phyloP scores from a whole-genome alignment of 1,140 invertebrate genomes.

The Phthorimaea operculella region DNA sequence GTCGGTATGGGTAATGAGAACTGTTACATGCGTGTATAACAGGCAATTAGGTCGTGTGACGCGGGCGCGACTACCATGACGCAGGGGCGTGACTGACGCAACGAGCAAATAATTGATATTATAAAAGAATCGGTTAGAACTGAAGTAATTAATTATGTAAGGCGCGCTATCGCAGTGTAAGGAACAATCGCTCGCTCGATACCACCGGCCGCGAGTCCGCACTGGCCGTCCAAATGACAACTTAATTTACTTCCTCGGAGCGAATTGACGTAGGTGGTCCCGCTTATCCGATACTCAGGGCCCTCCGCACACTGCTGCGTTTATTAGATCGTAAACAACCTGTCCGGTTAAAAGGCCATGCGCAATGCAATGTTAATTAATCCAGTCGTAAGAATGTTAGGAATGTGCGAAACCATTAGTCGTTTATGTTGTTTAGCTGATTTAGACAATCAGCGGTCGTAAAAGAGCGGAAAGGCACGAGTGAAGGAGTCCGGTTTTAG shows the following conservation, averaged over 20 bases:
- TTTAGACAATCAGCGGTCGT: no score
- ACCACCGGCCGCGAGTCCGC: background rate
- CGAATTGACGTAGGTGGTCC: background rate
- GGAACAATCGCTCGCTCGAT: background rate
- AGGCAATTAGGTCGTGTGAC: slow-evolving; percentile 27
- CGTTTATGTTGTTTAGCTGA: no score
- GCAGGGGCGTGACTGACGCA: slow-evolving; percentile 15
- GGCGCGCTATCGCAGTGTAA: background rate
- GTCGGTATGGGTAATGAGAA: background rate
- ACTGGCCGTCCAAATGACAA: background rate
- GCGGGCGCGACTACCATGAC: slow-evolving; percentile 19
- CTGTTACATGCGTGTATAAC: slow-evolving; percentile 10
- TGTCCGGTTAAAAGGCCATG: no score
- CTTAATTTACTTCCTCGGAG: background rate
- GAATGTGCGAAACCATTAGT: no score
- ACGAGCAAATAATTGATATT: slow-evolving; percentile 14
- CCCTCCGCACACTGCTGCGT: no score
- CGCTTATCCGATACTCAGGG: background rate
- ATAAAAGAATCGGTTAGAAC: background rate
- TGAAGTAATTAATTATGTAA: slow-evolving; percentile 5
- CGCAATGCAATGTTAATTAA: no score
- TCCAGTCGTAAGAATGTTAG: no score
- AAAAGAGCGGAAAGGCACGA: background rate
- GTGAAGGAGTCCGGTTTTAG: slow-evolving; percentile 19
- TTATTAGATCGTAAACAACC: no score